phyloP scores from a whole-genome alignment of 2,113 vertebrate genomes.

The Neopipo cinnamomea region DNA sequence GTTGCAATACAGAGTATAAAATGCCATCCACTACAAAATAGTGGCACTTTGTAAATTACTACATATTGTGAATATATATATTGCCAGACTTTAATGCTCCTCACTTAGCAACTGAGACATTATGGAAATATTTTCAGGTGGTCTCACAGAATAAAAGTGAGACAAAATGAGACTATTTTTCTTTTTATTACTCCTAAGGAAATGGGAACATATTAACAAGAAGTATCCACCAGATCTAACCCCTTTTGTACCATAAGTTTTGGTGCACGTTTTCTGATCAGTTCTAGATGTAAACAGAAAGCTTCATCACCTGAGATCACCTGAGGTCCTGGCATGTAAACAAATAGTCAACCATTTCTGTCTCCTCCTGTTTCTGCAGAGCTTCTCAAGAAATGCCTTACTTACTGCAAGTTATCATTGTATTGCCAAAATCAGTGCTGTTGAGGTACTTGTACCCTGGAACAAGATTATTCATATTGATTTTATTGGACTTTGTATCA shows the following conservation, averaged over 20 bases:
- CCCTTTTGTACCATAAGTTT: background rate
- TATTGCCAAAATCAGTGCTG: background rate
- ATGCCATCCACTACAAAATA: background rate
- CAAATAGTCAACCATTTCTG: background rate
- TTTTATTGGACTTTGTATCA: background rate
- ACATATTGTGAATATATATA: background rate
- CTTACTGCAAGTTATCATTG: background rate
- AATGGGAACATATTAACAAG: background rate
- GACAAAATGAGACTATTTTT: background rate
- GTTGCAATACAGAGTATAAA: background rate
- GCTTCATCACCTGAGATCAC: background rate
- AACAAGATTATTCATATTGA: background rate
- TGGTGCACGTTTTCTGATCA: background rate
- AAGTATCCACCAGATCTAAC: background rate
- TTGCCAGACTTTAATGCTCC: background rate
- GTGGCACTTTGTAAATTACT: background rate
- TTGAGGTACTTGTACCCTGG: background rate
- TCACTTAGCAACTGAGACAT: background rate
- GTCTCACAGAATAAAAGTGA: background rate
- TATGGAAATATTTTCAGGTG: background rate
- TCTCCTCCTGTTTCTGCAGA: background rate
- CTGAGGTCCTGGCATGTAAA: background rate
- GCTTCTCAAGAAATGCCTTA: background rate
- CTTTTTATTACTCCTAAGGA: background rate
- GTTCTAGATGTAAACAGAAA: background rate